Percentiles rank a stretch among this genome's conserved stretches.
Evolutionary conservation across 2,797 vertebrate genomes (phyloP).

Genomic region (Dromococcyx pavoninus): DNA sequence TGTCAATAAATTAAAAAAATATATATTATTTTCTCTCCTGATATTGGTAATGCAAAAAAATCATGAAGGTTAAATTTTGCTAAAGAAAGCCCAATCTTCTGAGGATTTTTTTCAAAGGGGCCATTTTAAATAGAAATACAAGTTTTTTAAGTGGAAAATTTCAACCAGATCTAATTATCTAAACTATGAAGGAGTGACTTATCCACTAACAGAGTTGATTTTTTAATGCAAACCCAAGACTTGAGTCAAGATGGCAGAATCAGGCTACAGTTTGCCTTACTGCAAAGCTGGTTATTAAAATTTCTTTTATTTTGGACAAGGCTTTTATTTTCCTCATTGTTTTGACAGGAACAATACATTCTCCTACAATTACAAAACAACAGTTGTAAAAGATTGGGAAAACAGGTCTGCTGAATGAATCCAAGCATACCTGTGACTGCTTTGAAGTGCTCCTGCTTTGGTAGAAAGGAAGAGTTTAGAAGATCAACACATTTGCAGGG

Average conservation of each 20-base stretch:
- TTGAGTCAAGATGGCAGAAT: not conserved
- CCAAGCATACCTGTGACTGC: not conserved
- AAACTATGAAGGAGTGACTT: not conserved
- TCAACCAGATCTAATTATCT: not conserved
- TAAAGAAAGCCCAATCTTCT: not conserved
- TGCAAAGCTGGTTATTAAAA: constrained; percentile 18
- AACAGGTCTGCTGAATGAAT: not conserved
- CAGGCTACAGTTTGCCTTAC: not conserved
- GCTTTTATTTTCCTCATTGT: not conserved
- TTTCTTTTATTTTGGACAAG: not conserved
- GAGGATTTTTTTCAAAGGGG: not conserved
- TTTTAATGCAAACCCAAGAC: not conserved
- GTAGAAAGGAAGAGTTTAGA: constrained; percentile 3
- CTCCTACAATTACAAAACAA: constrained; percentile 29
- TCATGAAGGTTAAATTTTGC: not conserved
- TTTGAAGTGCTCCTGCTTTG: not conserved
- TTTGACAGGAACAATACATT: constrained; percentile 50
- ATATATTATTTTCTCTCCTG: not conserved
- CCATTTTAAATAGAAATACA: not conserved
- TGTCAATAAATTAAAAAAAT: not conserved
- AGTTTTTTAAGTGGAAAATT: not conserved
- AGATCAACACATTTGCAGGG: not conserved
- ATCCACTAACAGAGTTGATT: not conserved
- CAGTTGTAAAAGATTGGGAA: constrained; percentile 25
- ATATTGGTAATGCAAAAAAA: not conserved